Evolutionary conservation across 30 jellyfish, hydroid and myxozoan genomes (phyloP).

Genomic region (Clytia hemisphaerica): DNA sequence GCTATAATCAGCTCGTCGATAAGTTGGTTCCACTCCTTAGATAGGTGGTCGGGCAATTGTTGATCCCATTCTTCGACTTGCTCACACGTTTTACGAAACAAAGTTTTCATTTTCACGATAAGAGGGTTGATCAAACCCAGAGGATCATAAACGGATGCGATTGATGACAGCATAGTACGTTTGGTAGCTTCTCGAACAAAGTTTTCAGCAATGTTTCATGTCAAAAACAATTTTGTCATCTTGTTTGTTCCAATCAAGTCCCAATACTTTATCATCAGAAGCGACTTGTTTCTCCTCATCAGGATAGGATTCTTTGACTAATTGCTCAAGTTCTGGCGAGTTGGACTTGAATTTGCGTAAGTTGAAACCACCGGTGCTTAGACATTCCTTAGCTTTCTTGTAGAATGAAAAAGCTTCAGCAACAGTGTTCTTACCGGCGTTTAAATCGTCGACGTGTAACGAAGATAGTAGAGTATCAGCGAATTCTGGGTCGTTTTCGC

Average conservation of each 20-base stretch:
- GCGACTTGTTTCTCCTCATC: too few relatives aligned
- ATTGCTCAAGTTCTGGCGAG: slow-evolving; percentile 12
- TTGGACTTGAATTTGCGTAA: slow-evolving; percentile 46
- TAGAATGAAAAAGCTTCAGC: slow-evolving; percentile 23
- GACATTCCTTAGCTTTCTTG: slow-evolving; percentile 4
- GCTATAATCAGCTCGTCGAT: too few relatives aligned
- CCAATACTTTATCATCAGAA: slow-evolving; percentile 33
- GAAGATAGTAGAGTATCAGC: slow-evolving; percentile 10
- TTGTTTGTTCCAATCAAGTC: slow-evolving; percentile 29
- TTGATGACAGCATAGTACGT: not conserved
- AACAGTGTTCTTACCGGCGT: slow-evolving; percentile 17
- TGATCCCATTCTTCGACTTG: too few relatives aligned
- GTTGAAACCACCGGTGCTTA: slow-evolving; percentile 44
- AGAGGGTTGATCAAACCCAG: slow-evolving; percentile 1
- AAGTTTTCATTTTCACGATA: too few relatives aligned
- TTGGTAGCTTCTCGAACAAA: too few relatives aligned
- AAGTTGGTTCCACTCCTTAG: too few relatives aligned
- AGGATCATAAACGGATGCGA: slow-evolving; percentile 24
- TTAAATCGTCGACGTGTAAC: slow-evolving; percentile 42
- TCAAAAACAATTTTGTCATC: too few relatives aligned
- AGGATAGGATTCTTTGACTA: slow-evolving; percentile 1
- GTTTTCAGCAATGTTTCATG: too few relatives aligned
- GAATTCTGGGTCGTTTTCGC: slow-evolving; percentile 17
- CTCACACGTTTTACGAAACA: too few relatives aligned
- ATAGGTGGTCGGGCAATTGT: too few relatives aligned